Conservation (phyloP, 2,797 vertebrate genomes). For the Melanotaenia parkinsoni region DNA sequence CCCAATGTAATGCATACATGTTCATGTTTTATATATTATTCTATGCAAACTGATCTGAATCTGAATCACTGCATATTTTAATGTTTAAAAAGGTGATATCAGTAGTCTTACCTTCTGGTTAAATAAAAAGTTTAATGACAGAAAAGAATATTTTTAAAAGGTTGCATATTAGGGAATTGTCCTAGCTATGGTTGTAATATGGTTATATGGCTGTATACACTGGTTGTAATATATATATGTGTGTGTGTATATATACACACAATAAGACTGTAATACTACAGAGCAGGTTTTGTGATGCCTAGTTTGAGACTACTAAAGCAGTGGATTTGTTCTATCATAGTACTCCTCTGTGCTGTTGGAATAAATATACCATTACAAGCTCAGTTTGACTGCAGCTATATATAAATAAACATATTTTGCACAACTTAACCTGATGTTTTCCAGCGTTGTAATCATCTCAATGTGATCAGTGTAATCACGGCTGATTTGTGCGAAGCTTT, state of each 20-base stretch:
- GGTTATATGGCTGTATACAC: no score
- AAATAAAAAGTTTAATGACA: not conserved
- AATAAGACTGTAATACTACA: no score
- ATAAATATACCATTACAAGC: not conserved
- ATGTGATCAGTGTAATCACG: not conserved
- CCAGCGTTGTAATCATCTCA: not conserved
- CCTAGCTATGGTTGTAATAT: not conserved
- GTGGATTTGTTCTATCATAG: no score
- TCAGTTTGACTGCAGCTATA: not conserved
- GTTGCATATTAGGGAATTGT: not conserved
- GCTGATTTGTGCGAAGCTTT: not conserved
- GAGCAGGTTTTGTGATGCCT: no score
- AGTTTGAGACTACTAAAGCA: no score
- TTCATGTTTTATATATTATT: no score
- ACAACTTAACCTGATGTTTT: not conserved
- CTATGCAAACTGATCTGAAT: no score
- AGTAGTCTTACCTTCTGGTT: not conserved
- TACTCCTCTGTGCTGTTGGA: no score
- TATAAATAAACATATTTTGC: not conserved
- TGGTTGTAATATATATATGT: no score
- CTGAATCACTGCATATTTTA: no score
- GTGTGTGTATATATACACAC: no score
- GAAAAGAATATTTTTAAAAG: not conserved
- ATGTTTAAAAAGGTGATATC: not conserved
- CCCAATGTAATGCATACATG: no score